Conservation (phyloP, 2,113 vertebrate species). For the Leucoraja erinaceus region DNA sequence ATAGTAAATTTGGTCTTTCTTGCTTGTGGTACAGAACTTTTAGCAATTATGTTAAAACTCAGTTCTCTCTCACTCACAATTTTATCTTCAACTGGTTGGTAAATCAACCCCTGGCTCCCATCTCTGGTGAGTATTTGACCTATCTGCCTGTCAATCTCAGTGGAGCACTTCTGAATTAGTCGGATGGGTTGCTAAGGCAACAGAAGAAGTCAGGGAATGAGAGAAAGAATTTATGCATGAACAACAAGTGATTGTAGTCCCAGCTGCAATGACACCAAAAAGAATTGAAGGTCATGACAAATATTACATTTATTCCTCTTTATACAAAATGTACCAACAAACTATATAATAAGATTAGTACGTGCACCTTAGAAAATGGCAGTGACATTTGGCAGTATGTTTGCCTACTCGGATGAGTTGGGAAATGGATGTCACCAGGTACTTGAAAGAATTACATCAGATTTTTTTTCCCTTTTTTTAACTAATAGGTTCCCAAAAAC, state of each 20-base stretch:
- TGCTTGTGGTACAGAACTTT: neutral
- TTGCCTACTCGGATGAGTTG: neutral
- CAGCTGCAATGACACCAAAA: neutral
- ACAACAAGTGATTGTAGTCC: neutral
- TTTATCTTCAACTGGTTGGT: neutral
- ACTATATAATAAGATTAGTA: neutral
- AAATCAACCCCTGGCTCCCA: neutral
- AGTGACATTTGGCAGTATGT: neutral
- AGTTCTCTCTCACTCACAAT: neutral
- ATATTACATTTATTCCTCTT: neutral
- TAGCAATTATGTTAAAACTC: neutral
- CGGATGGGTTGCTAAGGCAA: neutral
- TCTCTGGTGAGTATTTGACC: neutral
- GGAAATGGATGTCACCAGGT: neutral
- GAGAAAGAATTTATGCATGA: neutral
- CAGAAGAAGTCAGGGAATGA: neutral
- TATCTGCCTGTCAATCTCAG: neutral
- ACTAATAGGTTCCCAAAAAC: neutral
- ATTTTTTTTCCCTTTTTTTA: neutral
- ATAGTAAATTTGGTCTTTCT: neutral
- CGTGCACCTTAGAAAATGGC: neutral
- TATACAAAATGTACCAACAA: neutral
- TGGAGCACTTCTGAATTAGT: neutral
- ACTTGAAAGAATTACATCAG: neutral
- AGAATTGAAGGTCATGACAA: conserved; percentile 14